phyloP scores from a whole-genome alignment of 2,888 invertebrate species.

The Tetragonula carbonaria region DNA sequence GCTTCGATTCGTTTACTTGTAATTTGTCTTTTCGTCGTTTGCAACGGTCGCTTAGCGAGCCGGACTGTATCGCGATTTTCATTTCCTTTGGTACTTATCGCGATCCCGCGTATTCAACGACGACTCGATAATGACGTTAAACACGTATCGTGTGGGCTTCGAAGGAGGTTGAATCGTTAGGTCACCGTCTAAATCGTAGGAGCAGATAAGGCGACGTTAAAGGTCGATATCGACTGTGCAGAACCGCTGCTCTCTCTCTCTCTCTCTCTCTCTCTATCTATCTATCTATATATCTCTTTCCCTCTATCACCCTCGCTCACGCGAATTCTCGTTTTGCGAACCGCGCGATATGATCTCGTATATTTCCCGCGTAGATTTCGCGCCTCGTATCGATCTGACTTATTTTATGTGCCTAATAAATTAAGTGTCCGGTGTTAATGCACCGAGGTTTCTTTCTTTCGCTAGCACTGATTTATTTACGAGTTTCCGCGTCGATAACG shows the following conservation, averaged over 20 bases:
- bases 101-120: neutral
- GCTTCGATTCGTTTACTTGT: neutral
- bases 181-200: constrained; percentile 61
- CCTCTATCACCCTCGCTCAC: constrained; percentile 43
- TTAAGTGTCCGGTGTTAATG: constrained; percentile 57
- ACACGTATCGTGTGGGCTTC: constrained; percentile 35
- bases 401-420: constrained; percentile 61
- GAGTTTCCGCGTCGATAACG: constrained; percentile 3
- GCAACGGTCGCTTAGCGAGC: neutral
- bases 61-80: neutral
- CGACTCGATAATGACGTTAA: constrained; percentile 43
- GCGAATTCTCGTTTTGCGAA: constrained; percentile 69
- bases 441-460: constrained; percentile 10
- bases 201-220: constrained; percentile 60
- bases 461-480: constrained; percentile 9
- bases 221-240: constrained; percentile 53
- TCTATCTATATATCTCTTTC: neutral
- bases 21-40: constrained; percentile 5
- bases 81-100: neutral
- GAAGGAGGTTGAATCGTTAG: constrained; percentile 45
- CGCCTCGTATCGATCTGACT: constrained; percentile 62
- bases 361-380: constrained; percentile 57
- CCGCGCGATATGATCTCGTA: constrained; percentile 62
- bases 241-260: constrained; percentile 26
- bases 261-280: neutral